Conservation (phyloP, 2,888 invertebrate genomes). For the Crossocerus cetratus region DNA sequence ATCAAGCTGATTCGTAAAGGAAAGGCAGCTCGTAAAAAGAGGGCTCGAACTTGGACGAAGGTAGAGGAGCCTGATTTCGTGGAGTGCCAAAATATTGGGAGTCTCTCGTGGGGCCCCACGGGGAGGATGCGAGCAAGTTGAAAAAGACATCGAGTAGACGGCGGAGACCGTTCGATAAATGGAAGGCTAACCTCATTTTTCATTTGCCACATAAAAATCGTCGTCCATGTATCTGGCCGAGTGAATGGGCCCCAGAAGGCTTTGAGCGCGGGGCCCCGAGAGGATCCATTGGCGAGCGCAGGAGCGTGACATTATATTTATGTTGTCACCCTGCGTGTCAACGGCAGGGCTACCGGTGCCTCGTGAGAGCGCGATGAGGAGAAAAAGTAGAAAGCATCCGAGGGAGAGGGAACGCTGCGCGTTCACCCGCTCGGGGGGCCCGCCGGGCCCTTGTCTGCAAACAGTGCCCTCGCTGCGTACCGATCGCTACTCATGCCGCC, state of each 20-base stretch:
- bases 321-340: constrained; percentile 73
- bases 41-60: background rate
- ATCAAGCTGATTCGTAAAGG: background rate
- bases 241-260: constrained; percentile 43
- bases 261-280: constrained; percentile 38
- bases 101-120: constrained; percentile 34
- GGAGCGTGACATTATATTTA: constrained; percentile 76
- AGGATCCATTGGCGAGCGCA: constrained; percentile 69
- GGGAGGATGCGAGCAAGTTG: constrained; percentile 39
- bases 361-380: constrained; percentile 44
- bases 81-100: constrained; percentile 75
- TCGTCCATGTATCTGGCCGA: constrained; percentile 49
- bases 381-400: constrained; percentile 9
- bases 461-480: constrained; percentile 58
- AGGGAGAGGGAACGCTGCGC: constrained; percentile 28
- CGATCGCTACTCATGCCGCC: constrained; percentile 60
- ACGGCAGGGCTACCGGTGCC: constrained; percentile 59
- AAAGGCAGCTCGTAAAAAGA: background rate
- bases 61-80: constrained; percentile 20
- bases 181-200: constrained; percentile 72
- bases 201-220: constrained; percentile 67
- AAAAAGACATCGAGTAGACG: constrained; percentile 4
- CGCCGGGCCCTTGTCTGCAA: constrained; percentile 68
- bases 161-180: constrained; percentile 47
- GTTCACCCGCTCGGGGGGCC: constrained; percentile 56